phyloP scores from a whole-genome alignment of 2,113 vertebrate genomes.

The Xenopus laevis region DNA sequence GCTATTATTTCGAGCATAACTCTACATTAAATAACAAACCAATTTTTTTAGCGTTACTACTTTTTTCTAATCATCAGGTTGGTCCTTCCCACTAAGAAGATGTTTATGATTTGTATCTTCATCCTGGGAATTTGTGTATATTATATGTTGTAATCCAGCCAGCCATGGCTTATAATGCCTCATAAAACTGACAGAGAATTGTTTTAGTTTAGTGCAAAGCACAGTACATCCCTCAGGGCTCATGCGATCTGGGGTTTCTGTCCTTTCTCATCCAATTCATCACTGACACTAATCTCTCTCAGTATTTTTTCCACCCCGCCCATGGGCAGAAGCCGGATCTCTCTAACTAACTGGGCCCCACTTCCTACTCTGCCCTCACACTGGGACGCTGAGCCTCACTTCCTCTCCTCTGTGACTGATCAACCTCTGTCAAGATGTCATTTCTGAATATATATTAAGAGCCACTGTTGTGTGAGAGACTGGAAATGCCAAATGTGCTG shows the following conservation, averaged over 20 bases:
- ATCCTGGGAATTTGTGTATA: too few relatives aligned
- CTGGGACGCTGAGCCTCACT: slow-evolving; percentile 3
- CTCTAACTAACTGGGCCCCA: background rate
- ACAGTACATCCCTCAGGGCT: background rate
- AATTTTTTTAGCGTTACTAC: too few relatives aligned
- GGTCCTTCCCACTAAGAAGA: too few relatives aligned
- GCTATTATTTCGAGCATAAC: too few relatives aligned
- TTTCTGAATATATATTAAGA: slow-evolving; percentile 11
- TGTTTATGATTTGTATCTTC: too few relatives aligned
- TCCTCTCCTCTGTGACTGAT: too few relatives aligned
- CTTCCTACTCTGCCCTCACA: background rate
- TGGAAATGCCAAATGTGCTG: slow-evolving; percentile 1
- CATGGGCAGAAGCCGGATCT: slow-evolving; percentile 14
- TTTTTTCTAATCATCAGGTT: too few relatives aligned
- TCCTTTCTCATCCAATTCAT: slow-evolving; percentile 10
- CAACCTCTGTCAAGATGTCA: slow-evolving; percentile 2
- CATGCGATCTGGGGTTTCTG: background rate
- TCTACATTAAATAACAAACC: too few relatives aligned
- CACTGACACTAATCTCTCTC: slow-evolving; percentile 16
- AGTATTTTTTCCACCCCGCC: slow-evolving; percentile 10
- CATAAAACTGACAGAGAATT: too few relatives aligned
- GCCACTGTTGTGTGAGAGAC: background rate
- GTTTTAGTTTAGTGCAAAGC: background rate
- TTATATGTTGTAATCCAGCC: background rate
- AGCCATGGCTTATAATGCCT: background rate